Base-by-base conservation (phyloP, 1,140 invertebrate genomes). In the Lysiphlebus fabarum region DNA sequence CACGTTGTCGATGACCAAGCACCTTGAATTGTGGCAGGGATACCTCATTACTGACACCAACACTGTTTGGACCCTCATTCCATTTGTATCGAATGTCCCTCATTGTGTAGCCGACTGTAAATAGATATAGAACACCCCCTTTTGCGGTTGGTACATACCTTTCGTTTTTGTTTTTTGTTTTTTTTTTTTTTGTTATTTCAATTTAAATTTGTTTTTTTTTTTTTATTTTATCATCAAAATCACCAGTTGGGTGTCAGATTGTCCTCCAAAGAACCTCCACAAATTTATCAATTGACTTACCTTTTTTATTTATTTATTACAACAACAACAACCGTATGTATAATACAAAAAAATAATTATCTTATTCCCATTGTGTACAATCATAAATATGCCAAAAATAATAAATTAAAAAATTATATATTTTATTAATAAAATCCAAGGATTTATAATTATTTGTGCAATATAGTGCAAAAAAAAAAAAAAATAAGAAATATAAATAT, bases 91-190 rank as follows among this genome's bases (percentile, higher is more conserved):
- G 87, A 82, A 96, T 96, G 85, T 96, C 93, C 82, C 90, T 86
- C 92, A 95, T 96, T 76, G 93, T 95, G 86, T 95, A 95, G 83
- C 93, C 93, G 86, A 95, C 93, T 96, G 87, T 81, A 84, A 77
- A 85, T 78, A 76, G 82, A 85, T 80, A 85, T 83, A 84, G 76
- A 81, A 80, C 83, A 83, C 83, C 82, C 81, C 54, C 44, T 51
- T 36, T 51, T 78, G 82, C 83, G 82, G 82, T 85, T 82, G 78
- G 81, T 84, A 81, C 83, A 83, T 83, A 83, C 83, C 83, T 85
- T 83, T 69, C 67, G 75, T 45, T 8, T 14, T 14, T 12, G 12
- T 45, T 26, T 26, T 26, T 26, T 26, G 0, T 26, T 26, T 26
- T 26, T 26, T 26, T 26, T 26, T 26, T 26, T 26, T 26, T 26